phyloP scores from a whole-genome alignment of 2,797 vertebrate genomes.

The Galago senegalensis region DNA sequence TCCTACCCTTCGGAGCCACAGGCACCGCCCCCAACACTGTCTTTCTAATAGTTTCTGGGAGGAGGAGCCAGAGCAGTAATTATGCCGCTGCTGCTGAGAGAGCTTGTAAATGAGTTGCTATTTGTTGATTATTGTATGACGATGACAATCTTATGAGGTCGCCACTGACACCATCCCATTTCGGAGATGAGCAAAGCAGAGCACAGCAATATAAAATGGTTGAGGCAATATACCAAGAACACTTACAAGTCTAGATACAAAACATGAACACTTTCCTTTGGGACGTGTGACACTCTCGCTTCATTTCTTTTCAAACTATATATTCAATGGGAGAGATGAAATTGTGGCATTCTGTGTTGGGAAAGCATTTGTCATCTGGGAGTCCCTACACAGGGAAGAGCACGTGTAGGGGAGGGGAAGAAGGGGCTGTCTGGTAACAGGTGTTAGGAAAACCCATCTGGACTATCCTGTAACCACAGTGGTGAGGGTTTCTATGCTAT shows the following conservation, averaged over 20 bases:
- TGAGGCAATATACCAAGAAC: neutral
- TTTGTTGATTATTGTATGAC: neutral
- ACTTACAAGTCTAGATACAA: neutral
- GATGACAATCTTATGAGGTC: no score
- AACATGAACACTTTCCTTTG: neutral
- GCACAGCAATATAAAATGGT: neutral
- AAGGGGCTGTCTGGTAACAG: rapidly evolving
- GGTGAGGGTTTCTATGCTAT: rapidly evolving
- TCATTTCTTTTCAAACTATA: neutral
- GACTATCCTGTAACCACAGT: neutral
- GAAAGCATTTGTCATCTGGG: neutral
- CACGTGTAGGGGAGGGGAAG: neutral
- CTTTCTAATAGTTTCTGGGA: neutral
- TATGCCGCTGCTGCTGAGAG: no score
- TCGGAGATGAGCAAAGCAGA: neutral
- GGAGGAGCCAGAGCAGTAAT: neutral
- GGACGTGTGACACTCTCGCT: neutral
- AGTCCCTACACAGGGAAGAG: no score
- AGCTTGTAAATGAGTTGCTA: neutral
- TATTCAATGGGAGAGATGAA: neutral
- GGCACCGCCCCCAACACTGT: neutral
- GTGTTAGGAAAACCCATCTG: rapidly evolving
- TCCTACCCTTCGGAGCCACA: no score
- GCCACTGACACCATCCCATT: neutral
- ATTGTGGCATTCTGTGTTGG: rapidly evolving